phyloP scores from a whole-genome alignment of 2,888 invertebrate genomes.

The Lamellibrachia columna region DNA sequence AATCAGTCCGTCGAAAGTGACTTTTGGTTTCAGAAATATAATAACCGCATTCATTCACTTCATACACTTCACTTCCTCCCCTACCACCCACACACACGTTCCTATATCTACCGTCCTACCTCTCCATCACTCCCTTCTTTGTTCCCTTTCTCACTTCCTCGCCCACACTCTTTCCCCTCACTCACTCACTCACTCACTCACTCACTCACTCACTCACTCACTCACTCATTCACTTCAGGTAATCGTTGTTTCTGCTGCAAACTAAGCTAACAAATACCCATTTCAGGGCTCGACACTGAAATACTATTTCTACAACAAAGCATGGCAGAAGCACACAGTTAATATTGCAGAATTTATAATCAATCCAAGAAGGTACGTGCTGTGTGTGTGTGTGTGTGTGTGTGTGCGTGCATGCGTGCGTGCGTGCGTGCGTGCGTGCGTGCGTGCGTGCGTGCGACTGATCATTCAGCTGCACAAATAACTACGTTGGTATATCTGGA shows the following conservation, averaged over 20 bases:
- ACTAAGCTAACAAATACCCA: background rate
- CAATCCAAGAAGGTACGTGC: background rate
- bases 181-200: constrained; percentile 36
- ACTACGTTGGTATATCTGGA: too few species aligned
- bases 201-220: constrained; percentile 33
- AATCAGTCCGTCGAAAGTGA: too few species aligned
- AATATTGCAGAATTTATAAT: background rate
- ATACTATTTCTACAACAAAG: background rate
- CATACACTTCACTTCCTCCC: background rate
- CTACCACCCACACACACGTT: background rate
- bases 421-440: too few species aligned
- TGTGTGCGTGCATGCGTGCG: too few species aligned
- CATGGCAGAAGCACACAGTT: background rate
- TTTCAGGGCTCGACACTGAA: background rate
- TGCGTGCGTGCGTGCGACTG: background rate
- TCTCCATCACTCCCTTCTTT: background rate
- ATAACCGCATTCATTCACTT: too few species aligned
- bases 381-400: background rate
- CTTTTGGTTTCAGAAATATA: too few species aligned
- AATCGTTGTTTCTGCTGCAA: background rate
- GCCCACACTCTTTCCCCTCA: background rate
- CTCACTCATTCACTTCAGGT: constrained; percentile 27
- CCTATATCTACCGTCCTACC: background rate
- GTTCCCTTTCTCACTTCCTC: background rate
- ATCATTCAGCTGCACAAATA: too few species aligned